These are phyloP conservation scores for Calidris pugnax DNA, from an alignment of 2,113 vertebrate species.

Conservation along the genomic window DNA sequence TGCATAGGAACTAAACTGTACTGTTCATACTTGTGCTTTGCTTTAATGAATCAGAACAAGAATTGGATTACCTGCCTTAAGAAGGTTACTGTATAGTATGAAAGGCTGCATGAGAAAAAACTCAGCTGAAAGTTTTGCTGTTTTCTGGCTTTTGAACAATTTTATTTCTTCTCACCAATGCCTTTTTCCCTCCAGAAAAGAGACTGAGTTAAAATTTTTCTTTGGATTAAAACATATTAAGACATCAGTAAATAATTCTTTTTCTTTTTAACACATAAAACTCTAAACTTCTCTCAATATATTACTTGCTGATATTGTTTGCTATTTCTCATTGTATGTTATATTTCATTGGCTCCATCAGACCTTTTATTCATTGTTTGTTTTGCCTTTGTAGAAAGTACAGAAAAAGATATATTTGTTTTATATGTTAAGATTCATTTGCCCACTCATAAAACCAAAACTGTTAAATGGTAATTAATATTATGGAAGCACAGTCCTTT, in stretches of 20 bases:
- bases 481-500: not conserved
- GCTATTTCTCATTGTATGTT: not conserved
- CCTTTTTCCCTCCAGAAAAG: not conserved
- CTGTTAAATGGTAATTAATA: not conserved
- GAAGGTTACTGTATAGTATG: not conserved
- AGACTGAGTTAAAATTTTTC: not conserved
- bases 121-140: not conserved
- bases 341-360: not conserved
- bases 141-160: not conserved
- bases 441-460: not conserved
- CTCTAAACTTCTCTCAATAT: not conserved
- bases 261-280: not conserved
- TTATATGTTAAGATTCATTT: not conserved
- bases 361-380: not conserved
- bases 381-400: not conserved
- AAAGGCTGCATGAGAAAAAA: not conserved
- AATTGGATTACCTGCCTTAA: not conserved
- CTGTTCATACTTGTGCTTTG: not conserved
- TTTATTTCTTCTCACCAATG: not conserved
- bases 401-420: not conserved
- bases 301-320: not conserved
- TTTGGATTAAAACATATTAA: not conserved
- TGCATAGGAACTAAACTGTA: not conserved
- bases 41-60: not conserved
- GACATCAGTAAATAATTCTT: not conserved